Base-by-base conservation (phyloP, 2,113 vertebrate genomes). In the Carlito syrichta region DNA sequence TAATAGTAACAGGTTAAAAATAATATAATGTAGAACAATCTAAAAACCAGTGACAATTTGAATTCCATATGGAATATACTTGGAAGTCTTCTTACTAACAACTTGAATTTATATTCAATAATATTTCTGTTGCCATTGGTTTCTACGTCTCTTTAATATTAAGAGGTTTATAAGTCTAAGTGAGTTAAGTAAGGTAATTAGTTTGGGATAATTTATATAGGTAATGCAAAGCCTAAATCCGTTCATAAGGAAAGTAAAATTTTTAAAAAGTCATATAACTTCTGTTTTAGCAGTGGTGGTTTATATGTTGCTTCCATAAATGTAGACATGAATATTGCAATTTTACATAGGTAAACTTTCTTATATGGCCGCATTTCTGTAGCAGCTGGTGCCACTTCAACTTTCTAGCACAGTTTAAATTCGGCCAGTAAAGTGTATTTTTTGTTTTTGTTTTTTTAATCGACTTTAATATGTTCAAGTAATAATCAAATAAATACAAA, bases 401-500 rank as follows among this genome's bases (percentile, higher is more conserved):
- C 92, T 69, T 69, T 73, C 11, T 43, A 66, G 43, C 32, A 73
- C 6, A 87, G 5, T 92, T 85, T 69, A 69, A 92, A 6, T 56
- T 63, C 83, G 35, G 27, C 6, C 35, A 78, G 14, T 40, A 16
- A 82, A 94, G 23, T 62, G 3, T 40, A 35, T 86, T 58, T 66
- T 79, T 54, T 62, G 3, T 58, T 45, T 45, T 5, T 54, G 11
- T 73, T 84, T 6, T 58, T 92, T 50, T 54, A 86, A 60, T 74
- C 85, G 40, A 4, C 19, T 92, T 76, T 85, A 45, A 45, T 2
- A 76, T 73, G 8, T 14, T 62, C 45, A 45, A 43, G 1, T 56
- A 87, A 82, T 68, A 92, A 60, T 69, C 43, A 91, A 90, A 86
- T 66, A 86, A 89, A 84, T 79, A 32, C 52, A 88, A 82, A 16